A percentile compares a stretch with the other conserved stretches of the same genome.
Evolutionary conservation across 2,797 vertebrate genomes (phyloP).

Genomic region (Sebastes ruberrimus): DNA sequence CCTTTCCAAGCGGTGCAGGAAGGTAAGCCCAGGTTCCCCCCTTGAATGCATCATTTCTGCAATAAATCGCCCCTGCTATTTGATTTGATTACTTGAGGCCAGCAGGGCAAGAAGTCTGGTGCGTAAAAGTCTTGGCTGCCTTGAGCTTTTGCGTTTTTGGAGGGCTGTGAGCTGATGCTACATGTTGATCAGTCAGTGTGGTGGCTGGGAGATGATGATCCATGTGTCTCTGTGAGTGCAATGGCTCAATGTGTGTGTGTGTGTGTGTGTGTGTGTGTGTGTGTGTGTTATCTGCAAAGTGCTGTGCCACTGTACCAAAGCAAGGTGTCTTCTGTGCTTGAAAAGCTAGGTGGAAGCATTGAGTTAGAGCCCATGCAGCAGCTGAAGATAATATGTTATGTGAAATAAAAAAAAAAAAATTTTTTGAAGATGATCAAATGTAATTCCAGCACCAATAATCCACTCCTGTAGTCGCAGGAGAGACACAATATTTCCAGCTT

Average conservation of each 20-base stretch:
- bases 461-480: background rate
- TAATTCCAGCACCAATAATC: constrained; percentile 1
- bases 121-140: background rate
- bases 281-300: constrained; percentile 29
- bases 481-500: background rate
- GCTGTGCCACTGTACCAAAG: constrained; percentile 15
- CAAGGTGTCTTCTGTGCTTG: constrained; percentile 70
- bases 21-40: constrained; percentile 83
- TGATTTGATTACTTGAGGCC: constrained; percentile 30
- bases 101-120: background rate
- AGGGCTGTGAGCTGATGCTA: constrained; percentile 8
- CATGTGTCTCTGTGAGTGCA: constrained; percentile 6
- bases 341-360: constrained; percentile 79
- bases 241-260: background rate
- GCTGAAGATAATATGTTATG: constrained; percentile 18
- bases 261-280: background rate
- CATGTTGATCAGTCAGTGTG: constrained; percentile 14
- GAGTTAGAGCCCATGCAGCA: constrained; percentile 57
- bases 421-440: constrained; percentile 37
- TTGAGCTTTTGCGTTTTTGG: background rate
- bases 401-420: constrained; percentile 38
- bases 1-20: constrained; percentile 98
- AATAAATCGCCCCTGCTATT: constrained; percentile 22
- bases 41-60: background rate
- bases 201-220: constrained; percentile 3